Evolutionary conservation across 2,888 invertebrate genomes (phyloP).

Genomic region (Zelleria hepariella): DNA sequence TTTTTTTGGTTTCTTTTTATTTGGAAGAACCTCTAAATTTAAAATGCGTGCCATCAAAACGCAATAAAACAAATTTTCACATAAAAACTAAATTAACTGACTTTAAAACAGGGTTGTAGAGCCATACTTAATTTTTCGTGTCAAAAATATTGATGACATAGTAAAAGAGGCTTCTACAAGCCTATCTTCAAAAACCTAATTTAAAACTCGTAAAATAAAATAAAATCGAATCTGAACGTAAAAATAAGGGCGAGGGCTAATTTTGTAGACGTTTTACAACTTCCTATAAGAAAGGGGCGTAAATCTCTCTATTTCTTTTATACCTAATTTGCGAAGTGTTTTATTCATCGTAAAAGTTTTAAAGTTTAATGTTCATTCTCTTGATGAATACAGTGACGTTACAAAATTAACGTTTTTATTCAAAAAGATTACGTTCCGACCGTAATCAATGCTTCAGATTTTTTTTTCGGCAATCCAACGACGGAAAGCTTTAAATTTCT

Average conservation of each 20-base stretch:
- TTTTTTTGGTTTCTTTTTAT: too few relatives aligned
- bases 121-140: not conserved
- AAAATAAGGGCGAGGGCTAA: slow-evolving; percentile 10
- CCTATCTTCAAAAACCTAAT: slow-evolving; percentile 21
- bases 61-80: not conserved
- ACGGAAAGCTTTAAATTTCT: too few relatives aligned
- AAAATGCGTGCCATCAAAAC: too few relatives aligned
- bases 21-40: too few relatives aligned
- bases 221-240: slow-evolving; percentile 25
- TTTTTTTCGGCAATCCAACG: too few relatives aligned
- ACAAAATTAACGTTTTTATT: not conserved
- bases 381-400: slow-evolving; percentile 8
- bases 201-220: slow-evolving; percentile 34
- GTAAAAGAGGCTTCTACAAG: not conserved
- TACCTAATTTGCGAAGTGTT: slow-evolving; percentile 11
- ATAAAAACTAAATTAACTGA: not conserved
- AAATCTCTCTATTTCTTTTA: slow-evolving; percentile 6
- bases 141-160: not conserved
- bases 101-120: not conserved
- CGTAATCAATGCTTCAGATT: too few relatives aligned
- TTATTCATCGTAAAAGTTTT: slow-evolving; percentile 8
- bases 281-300: slow-evolving; percentile 7
- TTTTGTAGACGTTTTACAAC: slow-evolving; percentile 12
- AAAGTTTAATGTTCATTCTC: not conserved
- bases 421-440: too few relatives aligned